Evolutionary conservation across 2,888 invertebrate species (phyloP), one percentile per base, ranked within the genome.

Genomic region (Drosophila seclusa): DNA sequence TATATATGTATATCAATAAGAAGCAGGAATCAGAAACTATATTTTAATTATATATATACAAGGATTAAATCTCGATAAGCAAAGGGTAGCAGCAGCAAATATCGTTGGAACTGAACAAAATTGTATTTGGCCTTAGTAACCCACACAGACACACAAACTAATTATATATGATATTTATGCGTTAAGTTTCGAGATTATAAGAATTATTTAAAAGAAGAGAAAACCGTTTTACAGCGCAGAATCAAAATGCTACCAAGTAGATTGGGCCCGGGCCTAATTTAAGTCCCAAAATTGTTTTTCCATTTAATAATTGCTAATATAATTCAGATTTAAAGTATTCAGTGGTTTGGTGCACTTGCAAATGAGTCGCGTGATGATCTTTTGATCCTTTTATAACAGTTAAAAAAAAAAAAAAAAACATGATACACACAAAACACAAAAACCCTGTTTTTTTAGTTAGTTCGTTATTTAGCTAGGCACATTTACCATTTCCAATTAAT

Each of bases 401-500:
- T 58, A 34, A 60, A 45, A 21, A 49, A 10, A 32, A 10, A 32
- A 67, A 67, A 38, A 60, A 27, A 48, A 42, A 29, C 65, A 61
- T 32, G 45, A 29, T 63, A 42, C 21, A 50, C 32, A 71, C 6
- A 62, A 62, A n/a, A 18, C 16, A 55, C 7, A 38, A 27, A 50
- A 2, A 52, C 48, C 11, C 11, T 11, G 49, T 71, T 66, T 57
- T 65, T 45, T 68, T 42, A 68, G 67, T 76, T 68, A 82, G 67
- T 71, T 75, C 80, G 67, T 71, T 64, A 68, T 62, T 57, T 76
- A 74, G 80, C 73, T 80, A 87, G 87, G 71, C 68, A 71, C 75
- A 68, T 73, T 74, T 61, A 84, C 58, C 67, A 85, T 87, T 86
- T 89, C 85, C 89, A 89, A 84, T 76, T 72, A 40, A 68, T 68